A percentile compares a stretch with the other conserved stretches of the same genome.
Conservation (phyloP, 2,888 invertebrate genomes). For the Erebia aethiops region DNA sequence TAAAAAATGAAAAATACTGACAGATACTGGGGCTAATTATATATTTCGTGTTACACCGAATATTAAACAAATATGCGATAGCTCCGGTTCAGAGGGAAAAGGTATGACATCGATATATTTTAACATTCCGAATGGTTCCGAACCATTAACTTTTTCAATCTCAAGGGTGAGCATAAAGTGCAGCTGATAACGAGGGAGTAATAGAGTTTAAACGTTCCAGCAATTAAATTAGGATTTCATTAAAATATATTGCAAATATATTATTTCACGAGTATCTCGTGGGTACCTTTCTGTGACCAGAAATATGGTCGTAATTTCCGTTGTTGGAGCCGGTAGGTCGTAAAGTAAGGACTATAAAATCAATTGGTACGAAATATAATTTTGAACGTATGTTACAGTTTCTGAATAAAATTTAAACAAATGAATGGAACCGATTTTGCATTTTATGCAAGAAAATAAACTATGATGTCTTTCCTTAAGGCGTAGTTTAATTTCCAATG, state of each 20-base stretch:
- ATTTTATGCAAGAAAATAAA: too few species aligned
- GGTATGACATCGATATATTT: constrained; percentile 78
- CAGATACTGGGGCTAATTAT: background rate
- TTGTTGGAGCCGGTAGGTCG: background rate
- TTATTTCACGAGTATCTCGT: background rate
- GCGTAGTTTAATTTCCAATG: too few species aligned
- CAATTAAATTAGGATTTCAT: constrained; percentile 21
- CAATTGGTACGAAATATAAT: too few species aligned
- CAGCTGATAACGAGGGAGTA: constrained; percentile 62
- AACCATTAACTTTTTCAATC: constrained; percentile 79
- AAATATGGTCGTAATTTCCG: constrained; percentile 7
- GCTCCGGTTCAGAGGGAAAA: constrained; percentile 58
- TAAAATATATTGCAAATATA: constrained; percentile 16
- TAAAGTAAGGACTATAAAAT: background rate
- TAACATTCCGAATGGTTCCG: constrained; percentile 75
- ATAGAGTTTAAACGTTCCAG: constrained; percentile 45
- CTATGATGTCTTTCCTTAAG: too few species aligned
- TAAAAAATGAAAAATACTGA: background rate
- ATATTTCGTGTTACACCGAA: background rate
- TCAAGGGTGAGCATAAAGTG: constrained; percentile 70
- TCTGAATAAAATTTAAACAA: too few species aligned
- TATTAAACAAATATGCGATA: background rate
- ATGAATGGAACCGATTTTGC: too few species aligned
- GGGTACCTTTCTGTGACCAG: background rate
- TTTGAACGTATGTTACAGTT: too few species aligned